Base-by-base conservation (phyloP, 2,113 vertebrate species). In the Buteo buteo region DNA sequence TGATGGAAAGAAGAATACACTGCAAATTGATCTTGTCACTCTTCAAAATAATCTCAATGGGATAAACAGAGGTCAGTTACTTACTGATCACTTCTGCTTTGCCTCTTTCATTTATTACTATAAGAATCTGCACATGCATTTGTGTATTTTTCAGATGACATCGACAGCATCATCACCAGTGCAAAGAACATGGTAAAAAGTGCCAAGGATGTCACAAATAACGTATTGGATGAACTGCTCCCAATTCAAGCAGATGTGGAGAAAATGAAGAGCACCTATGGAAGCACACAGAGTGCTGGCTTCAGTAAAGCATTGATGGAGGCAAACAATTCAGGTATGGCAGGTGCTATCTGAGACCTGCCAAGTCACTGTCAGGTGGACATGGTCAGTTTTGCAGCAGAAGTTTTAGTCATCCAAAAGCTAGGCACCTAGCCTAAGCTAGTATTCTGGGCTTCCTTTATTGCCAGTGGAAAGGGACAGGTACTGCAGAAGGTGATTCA, bases 191-290 rank as follows among this genome's bases (percentile, higher is more conserved):
- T 98, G 81, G 98, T 98, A 38, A 97, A 95, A 78, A 95, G 87
- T 31, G 99, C 99, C 44, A 95, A 98, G 3, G 93, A 96, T 78
- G 97, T 98, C 52, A 98, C 98, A 11, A 76, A 40, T 7, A 67
- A 95, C 47, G 98, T 99, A 11, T 82, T 99, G 92, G 95, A 98
- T 69, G 98, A 97, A 69, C 97, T 99, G 81, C 86, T 84, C 20
- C 98, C 96, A 82, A 99, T 99, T 93, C 97, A 96, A 93, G 94
- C 67, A 26, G 99, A 99, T 72, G 91, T 99, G 32, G 92, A 97
- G 21, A 98, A 98, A 52, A 98, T 99, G 71, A 98, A 96, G 80
- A 80, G 72, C 7, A 97, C 96, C 11, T 97, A 95, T 22, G 94
- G 98, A 81, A 95, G 82, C 16, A 15, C 90, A 13, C 97, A 95